These are phyloP conservation scores for Symphodus melops DNA, from an alignment of 2,113 vertebrate genomes.

Conservation along the genomic window DNA sequence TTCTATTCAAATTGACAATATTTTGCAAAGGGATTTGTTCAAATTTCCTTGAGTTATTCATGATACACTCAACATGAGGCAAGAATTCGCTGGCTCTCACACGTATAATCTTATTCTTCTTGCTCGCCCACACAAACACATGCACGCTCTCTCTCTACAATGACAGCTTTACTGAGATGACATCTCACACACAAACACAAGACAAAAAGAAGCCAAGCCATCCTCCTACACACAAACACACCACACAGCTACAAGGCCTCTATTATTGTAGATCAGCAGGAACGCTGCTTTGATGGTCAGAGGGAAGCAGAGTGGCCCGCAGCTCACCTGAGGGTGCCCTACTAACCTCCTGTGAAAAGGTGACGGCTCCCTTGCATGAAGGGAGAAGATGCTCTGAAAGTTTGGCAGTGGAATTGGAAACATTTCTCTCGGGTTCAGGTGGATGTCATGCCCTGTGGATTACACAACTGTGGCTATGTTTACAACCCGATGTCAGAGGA, in stretches of 20 bases:
- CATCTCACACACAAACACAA: not conserved
- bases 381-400: not conserved
- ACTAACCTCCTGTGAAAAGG: conserved; percentile 42
- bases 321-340: conserved; percentile 43
- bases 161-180: conserved; percentile 24
- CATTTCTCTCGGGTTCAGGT: conserved; percentile 36
- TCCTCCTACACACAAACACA: conserved; percentile 30
- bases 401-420: conserved; percentile 47
- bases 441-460: conserved; percentile 27
- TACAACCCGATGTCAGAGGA: conserved; percentile 6
- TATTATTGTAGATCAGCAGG: conserved; percentile 14
- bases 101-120: conserved; percentile 30
- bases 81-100: conserved; percentile 20
- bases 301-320: not conserved
- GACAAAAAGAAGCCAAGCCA: not conserved
- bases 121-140: conserved; percentile 23
- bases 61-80: not conserved
- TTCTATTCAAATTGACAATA: not conserved
- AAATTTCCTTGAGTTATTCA: conserved; percentile 8
- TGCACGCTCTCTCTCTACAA: not conserved
- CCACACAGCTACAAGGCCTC: conserved; percentile 1
- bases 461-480: conserved; percentile 39
- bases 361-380: conserved; percentile 44
- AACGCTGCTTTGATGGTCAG: conserved; percentile 42
- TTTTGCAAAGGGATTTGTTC: not conserved